phyloP scores from a whole-genome alignment of 2,888 invertebrate genomes.

The Trachelus iudaicus region DNA sequence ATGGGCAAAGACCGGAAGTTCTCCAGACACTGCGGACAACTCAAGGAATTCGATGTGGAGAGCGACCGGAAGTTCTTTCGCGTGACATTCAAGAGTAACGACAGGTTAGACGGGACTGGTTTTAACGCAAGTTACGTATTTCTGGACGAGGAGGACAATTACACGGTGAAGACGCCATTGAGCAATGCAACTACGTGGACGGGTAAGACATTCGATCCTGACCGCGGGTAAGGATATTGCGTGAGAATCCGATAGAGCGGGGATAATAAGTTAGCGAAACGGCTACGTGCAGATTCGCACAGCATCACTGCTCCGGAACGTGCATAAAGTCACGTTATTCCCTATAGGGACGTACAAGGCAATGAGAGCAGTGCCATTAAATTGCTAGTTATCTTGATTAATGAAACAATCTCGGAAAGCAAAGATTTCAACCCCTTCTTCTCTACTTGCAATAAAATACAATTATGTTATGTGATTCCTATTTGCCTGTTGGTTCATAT shows the following conservation, averaged over 20 bases:
- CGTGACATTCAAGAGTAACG: conserved; percentile 94
- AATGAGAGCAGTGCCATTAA: not conserved
- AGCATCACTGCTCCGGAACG: not conserved
- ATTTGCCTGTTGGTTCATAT: not conserved
- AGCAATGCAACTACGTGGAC: conserved; percentile 38
- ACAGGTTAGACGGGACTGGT: conserved; percentile 92
- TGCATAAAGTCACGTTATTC: not conserved
- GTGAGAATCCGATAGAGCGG: not conserved
- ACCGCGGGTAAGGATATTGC: not conserved
- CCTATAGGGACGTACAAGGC: not conserved
- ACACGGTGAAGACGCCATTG: conserved; percentile 65
- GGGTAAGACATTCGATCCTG: conserved; percentile 26
- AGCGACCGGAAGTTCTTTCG: conserved; percentile 95
- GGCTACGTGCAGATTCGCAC: not conserved
- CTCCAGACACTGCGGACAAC: conserved; percentile 87
- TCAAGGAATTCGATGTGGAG: conserved; percentile 82
- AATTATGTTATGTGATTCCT: not conserved
- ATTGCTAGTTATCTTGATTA: not conserved
- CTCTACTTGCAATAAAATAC: not conserved
- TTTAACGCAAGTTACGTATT: conserved; percentile 94
- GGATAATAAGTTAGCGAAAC: not conserved
- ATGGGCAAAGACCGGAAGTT: conserved; percentile 90
- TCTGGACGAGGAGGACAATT: conserved; percentile 75
- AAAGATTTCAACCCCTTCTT: not conserved
- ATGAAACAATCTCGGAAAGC: not conserved